Percentiles rank a stretch among this genome's conserved stretches.
Conservation (phyloP, 2,888 invertebrate genomes). For the Octonoba sinensis region DNA sequence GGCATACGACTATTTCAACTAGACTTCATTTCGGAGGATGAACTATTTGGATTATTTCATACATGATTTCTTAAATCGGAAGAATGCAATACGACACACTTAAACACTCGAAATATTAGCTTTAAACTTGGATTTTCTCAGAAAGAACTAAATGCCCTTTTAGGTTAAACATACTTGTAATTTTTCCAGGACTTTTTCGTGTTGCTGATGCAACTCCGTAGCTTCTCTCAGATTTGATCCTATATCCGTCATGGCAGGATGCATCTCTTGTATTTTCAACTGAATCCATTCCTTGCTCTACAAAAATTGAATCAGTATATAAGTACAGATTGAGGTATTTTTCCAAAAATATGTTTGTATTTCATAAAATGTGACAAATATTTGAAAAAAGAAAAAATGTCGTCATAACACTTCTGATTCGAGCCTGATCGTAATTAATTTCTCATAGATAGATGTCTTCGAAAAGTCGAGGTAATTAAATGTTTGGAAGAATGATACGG, state of each 20-base stretch:
- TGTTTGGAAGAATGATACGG: too few species aligned
- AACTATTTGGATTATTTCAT: too few species aligned
- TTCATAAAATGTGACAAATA: neutral
- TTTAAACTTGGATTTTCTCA: too few species aligned
- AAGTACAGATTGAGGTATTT: neutral
- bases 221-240: constrained; percentile 84
- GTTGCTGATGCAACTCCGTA: constrained; percentile 80
- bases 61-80: too few species aligned
- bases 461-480: too few species aligned
- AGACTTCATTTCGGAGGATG: too few species aligned
- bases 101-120: too few species aligned
- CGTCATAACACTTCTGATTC: too few species aligned
- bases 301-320: constrained; percentile 59
- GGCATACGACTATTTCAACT: too few species aligned
- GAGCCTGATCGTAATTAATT: too few species aligned
- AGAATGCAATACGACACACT: too few species aligned
- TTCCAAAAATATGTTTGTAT: neutral
- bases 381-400: constrained; percentile 1
- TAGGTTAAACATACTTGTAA: constrained; percentile 78
- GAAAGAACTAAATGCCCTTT: neutral
- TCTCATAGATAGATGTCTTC: too few species aligned
- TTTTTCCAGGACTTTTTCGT: constrained; percentile 85
- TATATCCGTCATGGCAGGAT: constrained; percentile 84
- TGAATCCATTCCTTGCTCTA: constrained; percentile 87
- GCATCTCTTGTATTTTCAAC: constrained; percentile 86